phyloP scores from a whole-genome alignment of 2,888 invertebrate species.

The Sinodicranocentrus sp. region DNA sequence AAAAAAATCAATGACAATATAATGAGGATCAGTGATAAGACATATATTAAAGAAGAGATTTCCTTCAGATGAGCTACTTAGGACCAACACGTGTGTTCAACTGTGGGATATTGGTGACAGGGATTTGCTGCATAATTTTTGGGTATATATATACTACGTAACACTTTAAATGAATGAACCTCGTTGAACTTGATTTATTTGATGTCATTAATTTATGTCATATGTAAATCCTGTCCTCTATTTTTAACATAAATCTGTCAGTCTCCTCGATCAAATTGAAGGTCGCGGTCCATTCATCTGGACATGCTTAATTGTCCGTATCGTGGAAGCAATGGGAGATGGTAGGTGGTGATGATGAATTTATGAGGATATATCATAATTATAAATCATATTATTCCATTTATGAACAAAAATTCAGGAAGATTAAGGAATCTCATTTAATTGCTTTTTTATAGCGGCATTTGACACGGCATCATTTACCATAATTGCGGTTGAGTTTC shows the following conservation, averaged over 20 bases:
- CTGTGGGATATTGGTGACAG: constrained; percentile 89
- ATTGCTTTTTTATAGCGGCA: constrained; percentile 90
- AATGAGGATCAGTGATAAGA: too few relatives aligned
- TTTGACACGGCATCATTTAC: constrained; percentile 80
- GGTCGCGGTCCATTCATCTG: constrained; percentile 84
- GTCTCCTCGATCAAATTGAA: constrained; percentile 65
- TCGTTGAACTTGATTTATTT: constrained; percentile 9
- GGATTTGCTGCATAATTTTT: constrained; percentile 89
- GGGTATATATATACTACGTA: constrained; percentile 80
- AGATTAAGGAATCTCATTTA: constrained; percentile 85
- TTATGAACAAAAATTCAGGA: not conserved
- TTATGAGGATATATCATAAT: constrained; percentile 86
- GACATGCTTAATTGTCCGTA: constrained; percentile 88
- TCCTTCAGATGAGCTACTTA: constrained; percentile 69
- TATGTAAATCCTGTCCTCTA: constrained; percentile 81
- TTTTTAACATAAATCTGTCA: constrained; percentile 78
- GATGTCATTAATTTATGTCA: too few relatives aligned
- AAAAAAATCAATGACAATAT: too few relatives aligned
- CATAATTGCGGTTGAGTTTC: constrained; percentile 80
- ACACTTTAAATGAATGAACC: too few relatives aligned
- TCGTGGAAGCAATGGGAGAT: constrained; percentile 92
- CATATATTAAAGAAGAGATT: constrained; percentile 84
- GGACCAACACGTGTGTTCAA: constrained; percentile 88
- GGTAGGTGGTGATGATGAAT: too few relatives aligned
- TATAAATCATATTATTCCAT: not conserved